phyloP scores from a whole-genome alignment of 2,888 invertebrate genomes.

The Pandemis cinnamomeana region DNA sequence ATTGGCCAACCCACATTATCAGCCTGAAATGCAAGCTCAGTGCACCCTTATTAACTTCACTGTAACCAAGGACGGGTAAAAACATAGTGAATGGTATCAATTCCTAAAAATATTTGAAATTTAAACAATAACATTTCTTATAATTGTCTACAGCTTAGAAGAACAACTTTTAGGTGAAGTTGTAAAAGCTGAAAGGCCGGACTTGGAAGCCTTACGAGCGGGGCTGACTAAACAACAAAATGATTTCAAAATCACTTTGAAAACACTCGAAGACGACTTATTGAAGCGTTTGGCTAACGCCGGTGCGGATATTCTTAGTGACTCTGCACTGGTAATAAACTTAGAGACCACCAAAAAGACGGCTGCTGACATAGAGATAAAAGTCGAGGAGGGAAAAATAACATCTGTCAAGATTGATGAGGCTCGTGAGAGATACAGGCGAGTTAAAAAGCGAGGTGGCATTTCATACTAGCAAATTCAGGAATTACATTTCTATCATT shows the following conservation, averaged over 20 bases:
- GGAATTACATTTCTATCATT: not conserved
- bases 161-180: conserved; percentile 97
- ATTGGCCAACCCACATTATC: conserved; percentile 97
- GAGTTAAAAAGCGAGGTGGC: conserved; percentile 21
- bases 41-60: conserved; percentile 98
- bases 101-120: not conserved
- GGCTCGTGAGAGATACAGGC: conserved; percentile 94
- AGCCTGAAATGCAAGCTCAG: conserved; percentile 98
- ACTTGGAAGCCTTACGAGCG: conserved; percentile 92
- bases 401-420: conserved; percentile 95
- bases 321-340: conserved; percentile 95
- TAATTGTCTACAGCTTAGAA: conserved; percentile 86
- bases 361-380: conserved; percentile 94
- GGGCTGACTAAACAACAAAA: conserved; percentile 96
- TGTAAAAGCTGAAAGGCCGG: conserved; percentile 96
- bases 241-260: conserved; percentile 96
- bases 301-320: conserved; percentile 95
- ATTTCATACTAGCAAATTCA: not conserved
- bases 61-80: conserved; percentile 93
- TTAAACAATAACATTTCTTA: not conserved
- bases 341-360: conserved; percentile 97
- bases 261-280: conserved; percentile 95
- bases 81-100: not conserved
- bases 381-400: conserved; percentile 93
- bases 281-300: conserved; percentile 94